Evolutionary conservation across 2,797 vertebrate species (phyloP).

Genomic region (Rhadinocentrus ornatus): DNA sequence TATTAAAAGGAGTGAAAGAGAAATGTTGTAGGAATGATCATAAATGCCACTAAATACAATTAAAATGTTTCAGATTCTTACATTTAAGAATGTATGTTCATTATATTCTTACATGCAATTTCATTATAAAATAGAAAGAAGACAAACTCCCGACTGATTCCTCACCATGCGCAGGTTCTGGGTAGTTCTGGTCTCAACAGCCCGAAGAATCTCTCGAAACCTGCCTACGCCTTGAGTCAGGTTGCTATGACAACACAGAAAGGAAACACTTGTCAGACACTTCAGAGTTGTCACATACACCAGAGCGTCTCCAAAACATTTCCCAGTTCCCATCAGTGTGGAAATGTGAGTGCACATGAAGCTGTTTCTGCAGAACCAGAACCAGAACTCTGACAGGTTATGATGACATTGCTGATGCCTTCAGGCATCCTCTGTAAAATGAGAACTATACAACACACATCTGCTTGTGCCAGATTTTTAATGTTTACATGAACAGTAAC

Average conservation of each 20-base stretch:
- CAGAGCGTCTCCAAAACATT: not conserved
- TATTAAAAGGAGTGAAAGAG: no score
- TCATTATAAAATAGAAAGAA: not conserved
- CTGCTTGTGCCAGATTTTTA: no score
- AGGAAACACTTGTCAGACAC: slow-evolving; percentile 14
- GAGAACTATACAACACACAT: not conserved
- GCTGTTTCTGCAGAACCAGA: not conserved
- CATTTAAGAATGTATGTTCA: no score
- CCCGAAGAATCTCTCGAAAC: slow-evolving; percentile 96
- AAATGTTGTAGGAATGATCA: no score
- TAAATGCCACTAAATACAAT: no score
- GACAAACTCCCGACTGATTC: not conserved
- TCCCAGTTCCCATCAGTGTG: not conserved
- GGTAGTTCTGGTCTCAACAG: slow-evolving; percentile 96
- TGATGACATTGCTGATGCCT: slow-evolving; percentile 14
- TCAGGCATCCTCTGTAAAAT: not conserved
- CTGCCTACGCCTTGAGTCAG: slow-evolving; percentile 94
- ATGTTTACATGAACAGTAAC: no score
- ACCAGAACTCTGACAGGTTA: not conserved
- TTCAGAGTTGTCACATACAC: not conserved
- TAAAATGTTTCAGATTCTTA: no score
- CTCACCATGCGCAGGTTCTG: slow-evolving; percentile 98
- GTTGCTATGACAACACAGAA: slow-evolving; percentile 83
- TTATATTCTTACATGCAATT: no score
- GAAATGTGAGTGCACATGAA: not conserved